These are phyloP conservation scores for Rhodeus uyekii DNA, from an alignment of 2,797 vertebrate genomes.

Conservation along the genomic window DNA sequence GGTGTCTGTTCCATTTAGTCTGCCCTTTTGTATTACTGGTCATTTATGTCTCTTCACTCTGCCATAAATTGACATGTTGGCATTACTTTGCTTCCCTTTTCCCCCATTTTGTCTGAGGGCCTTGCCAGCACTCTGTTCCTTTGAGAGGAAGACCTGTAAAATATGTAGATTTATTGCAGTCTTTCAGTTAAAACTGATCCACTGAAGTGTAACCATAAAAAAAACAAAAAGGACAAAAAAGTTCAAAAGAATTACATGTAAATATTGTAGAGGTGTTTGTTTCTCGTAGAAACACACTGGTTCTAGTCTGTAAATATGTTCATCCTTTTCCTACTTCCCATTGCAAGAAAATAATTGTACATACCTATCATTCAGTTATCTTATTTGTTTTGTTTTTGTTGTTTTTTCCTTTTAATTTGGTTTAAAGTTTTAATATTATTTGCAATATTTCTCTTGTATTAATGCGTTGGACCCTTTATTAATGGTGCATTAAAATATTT, in stretches of 20 bases:
- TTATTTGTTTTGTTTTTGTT: slow-evolving; percentile 65
- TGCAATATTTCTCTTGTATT: slow-evolving; percentile 88
- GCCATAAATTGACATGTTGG: slow-evolving; percentile 56
- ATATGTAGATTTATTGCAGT: slow-evolving; percentile 69
- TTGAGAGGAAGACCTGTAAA: slow-evolving; percentile 65
- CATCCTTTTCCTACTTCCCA: slow-evolving; percentile 76
- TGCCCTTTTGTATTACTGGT: slow-evolving; percentile 6
- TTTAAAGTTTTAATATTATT: slow-evolving; percentile 86
- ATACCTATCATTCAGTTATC: slow-evolving; percentile 82
- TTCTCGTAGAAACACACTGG: slow-evolving; percentile 87
- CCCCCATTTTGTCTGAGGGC: slow-evolving; percentile 41
- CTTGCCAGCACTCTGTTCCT: slow-evolving; percentile 57
- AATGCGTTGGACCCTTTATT: slow-evolving; percentile 88
- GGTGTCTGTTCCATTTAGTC: not conserved
- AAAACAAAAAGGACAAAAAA: slow-evolving; percentile 57
- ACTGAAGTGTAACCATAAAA: slow-evolving; percentile 64
- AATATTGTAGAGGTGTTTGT: slow-evolving; percentile 87
- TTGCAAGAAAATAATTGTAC: slow-evolving; percentile 78
- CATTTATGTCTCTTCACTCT: slow-evolving; percentile 15
- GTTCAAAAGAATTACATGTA: slow-evolving; percentile 73
- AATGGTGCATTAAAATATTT: slow-evolving; percentile 91
- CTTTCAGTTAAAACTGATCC: slow-evolving; percentile 73
- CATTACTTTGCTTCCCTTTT: slow-evolving; percentile 15
- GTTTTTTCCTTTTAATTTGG: slow-evolving; percentile 76
- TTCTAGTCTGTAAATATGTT: slow-evolving; percentile 83